Base-by-base conservation (phyloP, 2,113 vertebrate genomes). In the Cercopithecus mona region DNA sequence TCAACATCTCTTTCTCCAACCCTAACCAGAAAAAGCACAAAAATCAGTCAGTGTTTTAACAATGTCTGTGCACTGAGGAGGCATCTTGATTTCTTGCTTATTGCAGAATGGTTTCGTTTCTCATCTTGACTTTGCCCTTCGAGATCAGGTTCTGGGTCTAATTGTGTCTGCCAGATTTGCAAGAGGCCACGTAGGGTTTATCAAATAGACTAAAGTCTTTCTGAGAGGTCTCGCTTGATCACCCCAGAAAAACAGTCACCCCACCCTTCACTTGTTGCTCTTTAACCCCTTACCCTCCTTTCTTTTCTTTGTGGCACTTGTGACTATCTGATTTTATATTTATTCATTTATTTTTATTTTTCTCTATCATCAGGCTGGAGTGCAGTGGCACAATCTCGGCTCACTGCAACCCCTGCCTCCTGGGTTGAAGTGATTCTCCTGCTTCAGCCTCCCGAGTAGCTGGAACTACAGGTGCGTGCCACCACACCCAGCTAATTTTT, bases 201-300 rank as follows among this genome's bases (percentile, higher is more conserved):
- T 14, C 73, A 75, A 27, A 30, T 10, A 38, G 43, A 40, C 72
- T 1, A 61, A 43, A 64, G 2, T 25, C 90, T 94, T 64, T 55
- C 55, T 66, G 25, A n/a, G n/a, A 40, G 57, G 20, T 43, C 43
- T 32, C 4, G 3, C 66, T 61, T 3, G 40, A 32, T 72, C 0
- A 13, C 40, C 38, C 66, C 57, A 16, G 5, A 17, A 27, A 59
- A 64, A 68, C 3, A 68, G 38, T 45, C 27, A 2, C 18, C 8
- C 38, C 0, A 3, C 20, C n/a, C 18, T 8, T n/a, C 16, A 3
- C 30, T 25, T 25, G 23, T 25, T 5, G 2, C 64, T 3, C 68
- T n/a, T 20, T 3, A 20, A 5, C 32, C 38, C 38, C 20, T 40
- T 32, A 18, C 72, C 68, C 22, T 17, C 30, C 45, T 22, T 17